Percentiles rank a stretch among this genome's conserved stretches.
Evolutionary conservation across 92 coral and sea anemone species (phyloP).

Genomic region (Scolanthus callimorphus): DNA sequence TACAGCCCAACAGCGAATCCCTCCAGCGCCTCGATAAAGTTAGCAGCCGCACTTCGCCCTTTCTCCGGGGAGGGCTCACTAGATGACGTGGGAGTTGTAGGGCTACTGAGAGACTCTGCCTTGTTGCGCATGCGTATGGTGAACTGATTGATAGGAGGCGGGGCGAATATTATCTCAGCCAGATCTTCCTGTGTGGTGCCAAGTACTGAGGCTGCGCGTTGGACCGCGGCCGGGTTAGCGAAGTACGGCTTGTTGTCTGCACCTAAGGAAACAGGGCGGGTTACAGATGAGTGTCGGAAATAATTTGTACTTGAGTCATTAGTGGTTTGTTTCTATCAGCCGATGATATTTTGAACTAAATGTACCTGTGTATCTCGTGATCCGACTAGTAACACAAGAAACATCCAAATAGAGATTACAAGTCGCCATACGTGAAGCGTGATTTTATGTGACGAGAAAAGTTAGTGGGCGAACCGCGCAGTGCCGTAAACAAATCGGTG

Average conservation of each 20-base stretch:
- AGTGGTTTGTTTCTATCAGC: too few species aligned
- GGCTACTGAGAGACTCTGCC: slow-evolving; percentile 45
- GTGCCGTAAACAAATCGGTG: too few species aligned
- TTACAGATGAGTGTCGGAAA: too few species aligned
- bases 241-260: slow-evolving; percentile 92
- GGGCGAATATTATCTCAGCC: slow-evolving; percentile 92
- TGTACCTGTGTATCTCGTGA: too few species aligned
- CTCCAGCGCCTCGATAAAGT: slow-evolving; percentile 85
- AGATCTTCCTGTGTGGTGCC: slow-evolving; percentile 90
- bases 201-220: slow-evolving; percentile 83
- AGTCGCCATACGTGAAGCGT: too few species aligned
- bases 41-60: slow-evolving; percentile 60
- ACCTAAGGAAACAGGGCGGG: too few species aligned
- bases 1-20: slow-evolving; percentile 94
- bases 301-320: too few species aligned
- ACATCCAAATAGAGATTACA: too few species aligned
- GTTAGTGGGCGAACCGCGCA: too few species aligned
- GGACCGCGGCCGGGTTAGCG: slow-evolving; percentile 93
- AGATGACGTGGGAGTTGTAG: slow-evolving; percentile 52
- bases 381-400: too few species aligned
- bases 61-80: slow-evolving; percentile 68
- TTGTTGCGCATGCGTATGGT: slow-evolving; percentile 74
- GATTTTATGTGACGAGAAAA: too few species aligned
- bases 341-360: too few species aligned
- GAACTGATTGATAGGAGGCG: slow-evolving; percentile 93